Percentiles rank a stretch among this genome's conserved stretches.
These are phyloP conservation scores for Cochlearius cochlearius DNA, from an alignment of 2,113 vertebrate genomes.

Conservation along the genomic window DNA sequence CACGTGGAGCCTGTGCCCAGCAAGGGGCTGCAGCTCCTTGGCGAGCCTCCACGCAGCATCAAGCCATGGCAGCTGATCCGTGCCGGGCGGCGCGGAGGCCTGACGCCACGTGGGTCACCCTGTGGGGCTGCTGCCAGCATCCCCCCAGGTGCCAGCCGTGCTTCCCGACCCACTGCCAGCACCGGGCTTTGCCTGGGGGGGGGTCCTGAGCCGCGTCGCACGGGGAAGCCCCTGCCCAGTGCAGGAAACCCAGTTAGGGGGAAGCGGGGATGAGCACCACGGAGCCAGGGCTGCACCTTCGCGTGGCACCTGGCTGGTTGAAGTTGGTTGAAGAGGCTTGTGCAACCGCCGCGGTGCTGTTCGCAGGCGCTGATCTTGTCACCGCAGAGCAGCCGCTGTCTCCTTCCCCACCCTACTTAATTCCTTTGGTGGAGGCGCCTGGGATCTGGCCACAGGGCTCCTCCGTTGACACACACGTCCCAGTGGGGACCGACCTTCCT, in stretches of 20 bases:
- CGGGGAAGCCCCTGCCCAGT: not conserved
- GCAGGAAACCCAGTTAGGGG: not conserved
- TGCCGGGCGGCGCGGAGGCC: not conserved
- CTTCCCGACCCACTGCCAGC: not conserved
- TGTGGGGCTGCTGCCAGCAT: not conserved
- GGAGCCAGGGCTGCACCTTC: not conserved
- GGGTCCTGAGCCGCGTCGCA: not conserved
- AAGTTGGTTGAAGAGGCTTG: not conserved
- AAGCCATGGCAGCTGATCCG: accelerated
- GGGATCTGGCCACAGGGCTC: not conserved
- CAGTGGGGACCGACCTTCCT: not conserved
- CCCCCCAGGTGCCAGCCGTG: not conserved
- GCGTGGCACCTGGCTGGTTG: not conserved
- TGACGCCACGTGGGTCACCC: accelerated
- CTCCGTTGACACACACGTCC: accelerated
- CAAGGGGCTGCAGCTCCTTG: not conserved
- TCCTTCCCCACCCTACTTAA: not conserved
- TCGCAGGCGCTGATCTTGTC: accelerated
- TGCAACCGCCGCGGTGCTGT: accelerated
- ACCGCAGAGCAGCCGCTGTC: not conserved
- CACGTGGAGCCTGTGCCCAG: accelerated
- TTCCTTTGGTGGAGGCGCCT: not conserved
- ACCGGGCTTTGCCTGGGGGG: accelerated
- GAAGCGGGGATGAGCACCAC: accelerated
- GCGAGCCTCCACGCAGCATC: not conserved